These are phyloP conservation scores for Atopsyche davidsoni DNA, from an alignment of 1,140 invertebrate species.

Conservation along the genomic window DNA sequence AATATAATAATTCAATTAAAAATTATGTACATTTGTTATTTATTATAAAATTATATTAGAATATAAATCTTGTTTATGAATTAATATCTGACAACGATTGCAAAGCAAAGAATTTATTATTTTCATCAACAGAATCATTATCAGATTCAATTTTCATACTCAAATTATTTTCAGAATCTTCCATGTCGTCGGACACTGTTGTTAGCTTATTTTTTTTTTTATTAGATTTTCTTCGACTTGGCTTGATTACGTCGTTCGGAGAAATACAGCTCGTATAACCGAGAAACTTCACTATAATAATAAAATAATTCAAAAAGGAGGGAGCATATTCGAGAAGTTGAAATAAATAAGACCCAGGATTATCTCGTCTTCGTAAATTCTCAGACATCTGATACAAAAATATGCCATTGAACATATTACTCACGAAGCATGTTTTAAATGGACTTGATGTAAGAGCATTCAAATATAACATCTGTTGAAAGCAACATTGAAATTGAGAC, in stretches of 20 bases:
- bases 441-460: slow-evolving; percentile 59
- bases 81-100: too few relatives aligned
- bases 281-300: slow-evolving; percentile 33
- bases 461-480: slow-evolving; percentile 55
- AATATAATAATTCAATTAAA: too few relatives aligned
- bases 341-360: slow-evolving; percentile 50
- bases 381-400: slow-evolving; percentile 66
- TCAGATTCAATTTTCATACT: too few relatives aligned
- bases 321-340: slow-evolving; percentile 46
- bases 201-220: not conserved
- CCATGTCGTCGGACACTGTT: not conserved
- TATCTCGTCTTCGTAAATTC: slow-evolving; percentile 48
- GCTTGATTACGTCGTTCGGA: slow-evolving; percentile 2
- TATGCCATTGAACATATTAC: slow-evolving; percentile 62
- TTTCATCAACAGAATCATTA: too few relatives aligned
- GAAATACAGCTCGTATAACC: slow-evolving; percentile 3
- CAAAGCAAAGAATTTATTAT: too few relatives aligned
- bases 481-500: slow-evolving; percentile 64
- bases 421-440: slow-evolving; percentile 48
- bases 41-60: too few relatives aligned
- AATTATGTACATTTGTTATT: too few relatives aligned
- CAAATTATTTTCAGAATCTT: slow-evolving; percentile 32
- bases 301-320: slow-evolving; percentile 44
- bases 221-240: slow-evolving; percentile 2
- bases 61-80: too few relatives aligned